A percentile compares a stretch with the other conserved stretches of the same genome.
These are phyloP conservation scores for Taeniopygia guttata DNA, from an alignment of 2,797 vertebrate genomes.

Conservation along the genomic window DNA sequence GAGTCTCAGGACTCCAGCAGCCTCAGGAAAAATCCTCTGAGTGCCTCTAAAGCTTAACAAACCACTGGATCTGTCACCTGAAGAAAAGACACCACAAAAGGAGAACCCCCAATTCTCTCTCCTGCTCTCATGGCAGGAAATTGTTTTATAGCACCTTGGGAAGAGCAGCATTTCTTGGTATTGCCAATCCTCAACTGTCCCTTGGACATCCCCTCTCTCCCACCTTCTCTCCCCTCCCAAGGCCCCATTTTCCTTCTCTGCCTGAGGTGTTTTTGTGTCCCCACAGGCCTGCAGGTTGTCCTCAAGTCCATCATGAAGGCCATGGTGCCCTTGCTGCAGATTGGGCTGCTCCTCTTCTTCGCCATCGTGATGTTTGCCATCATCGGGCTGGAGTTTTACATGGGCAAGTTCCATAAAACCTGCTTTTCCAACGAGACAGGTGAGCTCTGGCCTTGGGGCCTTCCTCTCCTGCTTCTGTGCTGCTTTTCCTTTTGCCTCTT, in stretches of 20 bases:
- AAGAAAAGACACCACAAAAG: neutral
- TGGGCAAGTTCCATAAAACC: constrained; percentile 94
- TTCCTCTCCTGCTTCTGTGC: accelerated
- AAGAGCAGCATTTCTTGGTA: neutral
- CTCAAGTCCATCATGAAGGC: constrained; percentile 99
- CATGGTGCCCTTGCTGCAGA: constrained; percentile 98
- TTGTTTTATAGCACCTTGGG: neutral
- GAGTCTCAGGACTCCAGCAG: neutral
- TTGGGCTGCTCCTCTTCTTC: constrained; percentile 94
- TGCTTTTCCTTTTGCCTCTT: neutral
- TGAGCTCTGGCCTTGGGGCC: constrained; percentile 44
- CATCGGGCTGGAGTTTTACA: constrained; percentile 97
- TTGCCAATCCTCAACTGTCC: neutral
- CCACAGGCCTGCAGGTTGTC: constrained; percentile 92
- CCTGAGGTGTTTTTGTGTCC: neutral
- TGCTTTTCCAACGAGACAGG: constrained; percentile 87
- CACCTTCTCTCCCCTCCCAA: neutral
- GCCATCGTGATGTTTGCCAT: constrained; percentile 99
- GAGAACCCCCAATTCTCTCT: accelerated
- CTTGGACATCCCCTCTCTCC: neutral
- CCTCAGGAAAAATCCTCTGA: neutral
- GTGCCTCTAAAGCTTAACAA: neutral
- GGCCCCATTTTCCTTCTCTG: neutral
- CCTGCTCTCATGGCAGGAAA: neutral
- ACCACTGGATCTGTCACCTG: neutral